phyloP scores from a whole-genome alignment of 1,140 invertebrate species.

The Hestina assimilis region DNA sequence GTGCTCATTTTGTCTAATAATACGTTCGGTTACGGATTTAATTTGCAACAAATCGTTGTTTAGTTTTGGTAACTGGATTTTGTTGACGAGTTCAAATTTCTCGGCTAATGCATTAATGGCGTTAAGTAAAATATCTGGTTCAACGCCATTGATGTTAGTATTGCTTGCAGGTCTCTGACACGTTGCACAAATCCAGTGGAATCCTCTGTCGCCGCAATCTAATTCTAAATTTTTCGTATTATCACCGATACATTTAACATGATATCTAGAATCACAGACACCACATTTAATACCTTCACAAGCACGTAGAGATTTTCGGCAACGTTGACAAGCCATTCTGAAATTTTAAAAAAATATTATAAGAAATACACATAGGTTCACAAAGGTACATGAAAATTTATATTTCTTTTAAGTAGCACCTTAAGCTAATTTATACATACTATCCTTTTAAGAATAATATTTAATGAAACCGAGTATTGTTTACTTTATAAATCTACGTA shows the following conservation, averaged over 20 bases:
- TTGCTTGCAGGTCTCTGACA: conserved; percentile 40
- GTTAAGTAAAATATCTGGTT: conserved; percentile 24
- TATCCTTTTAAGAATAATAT: too few species aligned
- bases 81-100: conserved; percentile 61
- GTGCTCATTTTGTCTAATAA: conserved; percentile 52
- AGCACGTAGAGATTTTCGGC: conserved; percentile 38
- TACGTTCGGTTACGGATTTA: conserved; percentile 40
- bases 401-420: too few species aligned
- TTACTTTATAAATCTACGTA: too few species aligned
- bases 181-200: conserved; percentile 51
- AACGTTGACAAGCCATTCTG: conserved; percentile 48
- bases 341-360: conserved; percentile 30
- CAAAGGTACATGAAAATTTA: too few species aligned
- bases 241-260: conserved; percentile 36
- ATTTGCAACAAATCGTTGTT: conserved; percentile 50
- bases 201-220: conserved; percentile 38
- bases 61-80: conserved; percentile 60
- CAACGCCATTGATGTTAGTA: neutral
- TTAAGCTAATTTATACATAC: too few species aligned
- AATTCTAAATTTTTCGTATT: conserved; percentile 20
- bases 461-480: too few species aligned
- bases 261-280: conserved; percentile 44
- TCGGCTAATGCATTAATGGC: conserved; percentile 42
- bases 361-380: neutral
- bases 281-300: conserved; percentile 44